phyloP scores from a whole-genome alignment of 1,140 invertebrate genomes.

The Ceratoteleas bidentatus region DNA sequence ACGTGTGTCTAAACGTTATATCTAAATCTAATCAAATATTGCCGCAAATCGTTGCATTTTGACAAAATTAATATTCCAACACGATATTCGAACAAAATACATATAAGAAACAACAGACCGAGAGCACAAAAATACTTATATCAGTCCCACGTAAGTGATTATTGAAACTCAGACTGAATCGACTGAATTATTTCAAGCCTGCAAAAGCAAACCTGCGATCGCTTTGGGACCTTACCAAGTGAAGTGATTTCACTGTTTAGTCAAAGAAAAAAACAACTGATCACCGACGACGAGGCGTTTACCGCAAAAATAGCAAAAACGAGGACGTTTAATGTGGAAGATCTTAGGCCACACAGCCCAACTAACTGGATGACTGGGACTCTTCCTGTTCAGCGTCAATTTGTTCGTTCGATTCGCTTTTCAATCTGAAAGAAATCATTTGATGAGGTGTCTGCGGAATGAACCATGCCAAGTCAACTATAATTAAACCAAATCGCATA shows the following conservation, averaged over 20 bases:
- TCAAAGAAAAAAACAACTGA: constrained; percentile 62
- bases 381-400: constrained; percentile 76
- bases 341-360: constrained; percentile 52
- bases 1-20: no score
- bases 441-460: constrained; percentile 70
- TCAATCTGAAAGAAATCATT: constrained; percentile 81
- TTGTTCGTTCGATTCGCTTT: constrained; percentile 78
- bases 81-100: no score
- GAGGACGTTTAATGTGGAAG: constrained; percentile 49
- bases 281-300: constrained; percentile 23
- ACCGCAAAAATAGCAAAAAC: constrained; percentile 57
- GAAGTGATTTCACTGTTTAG: constrained; percentile 58
- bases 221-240: constrained; percentile 38
- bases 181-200: no score
- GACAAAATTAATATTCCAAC: no score
- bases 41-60: no score
- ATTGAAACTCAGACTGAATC: background rate
- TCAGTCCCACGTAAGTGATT: no score
- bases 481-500: constrained; percentile 39
- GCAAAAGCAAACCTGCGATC: background rate
- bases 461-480: constrained; percentile 44
- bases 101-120: no score
- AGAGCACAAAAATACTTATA: no score
- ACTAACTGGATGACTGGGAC: constrained; percentile 74
- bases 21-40: no score